These are phyloP conservation scores for Nannospalax galili DNA, from an alignment of 2,113 vertebrate species.

Conservation along the genomic window DNA sequence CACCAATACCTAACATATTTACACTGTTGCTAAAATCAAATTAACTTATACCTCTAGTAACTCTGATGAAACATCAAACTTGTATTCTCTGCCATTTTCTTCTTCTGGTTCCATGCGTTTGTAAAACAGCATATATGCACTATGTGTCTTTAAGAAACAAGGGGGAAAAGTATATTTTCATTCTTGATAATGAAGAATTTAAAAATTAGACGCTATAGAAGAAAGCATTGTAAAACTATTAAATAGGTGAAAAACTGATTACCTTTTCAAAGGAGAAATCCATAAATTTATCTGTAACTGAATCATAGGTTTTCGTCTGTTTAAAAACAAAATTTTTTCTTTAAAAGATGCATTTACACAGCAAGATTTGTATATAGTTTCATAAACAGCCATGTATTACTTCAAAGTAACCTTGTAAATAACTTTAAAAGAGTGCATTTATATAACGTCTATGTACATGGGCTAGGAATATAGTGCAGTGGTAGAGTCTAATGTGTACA, in stretches of 20 bases:
- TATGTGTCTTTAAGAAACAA: constrained; percentile 93
- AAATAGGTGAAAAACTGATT: constrained; percentile 69
- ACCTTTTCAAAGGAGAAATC: constrained; percentile 99
- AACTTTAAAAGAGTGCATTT: background rate
- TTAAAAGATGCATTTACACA: constrained; percentile 40
- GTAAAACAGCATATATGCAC: constrained; percentile 99
- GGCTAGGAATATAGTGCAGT: background rate
- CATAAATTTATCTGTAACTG: constrained; percentile 99
- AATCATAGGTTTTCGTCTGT: constrained; percentile 99
- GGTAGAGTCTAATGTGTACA: background rate
- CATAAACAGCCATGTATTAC: constrained; percentile 14
- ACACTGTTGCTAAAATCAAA: constrained; percentile 74
- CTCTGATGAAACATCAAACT: constrained; percentile 98
- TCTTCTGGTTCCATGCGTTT: constrained; percentile 98
- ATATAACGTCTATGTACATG: background rate
- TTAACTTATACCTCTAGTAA: constrained; percentile 93
- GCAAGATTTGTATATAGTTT: constrained; percentile 31
- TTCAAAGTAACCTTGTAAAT: background rate
- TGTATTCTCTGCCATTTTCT: constrained; percentile 96
- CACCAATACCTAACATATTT: constrained; percentile 47
- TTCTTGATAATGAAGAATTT: constrained; percentile 41
- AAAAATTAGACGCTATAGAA: constrained; percentile 55
- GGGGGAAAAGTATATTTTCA: constrained; percentile 30
- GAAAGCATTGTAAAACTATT: constrained; percentile 25
- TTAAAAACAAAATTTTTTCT: constrained; percentile 66